A percentile compares a stretch with the other conserved stretches of the same genome.
Conservation (phyloP, 2,113 vertebrate species). For the Gadus chalcogrammus region DNA sequence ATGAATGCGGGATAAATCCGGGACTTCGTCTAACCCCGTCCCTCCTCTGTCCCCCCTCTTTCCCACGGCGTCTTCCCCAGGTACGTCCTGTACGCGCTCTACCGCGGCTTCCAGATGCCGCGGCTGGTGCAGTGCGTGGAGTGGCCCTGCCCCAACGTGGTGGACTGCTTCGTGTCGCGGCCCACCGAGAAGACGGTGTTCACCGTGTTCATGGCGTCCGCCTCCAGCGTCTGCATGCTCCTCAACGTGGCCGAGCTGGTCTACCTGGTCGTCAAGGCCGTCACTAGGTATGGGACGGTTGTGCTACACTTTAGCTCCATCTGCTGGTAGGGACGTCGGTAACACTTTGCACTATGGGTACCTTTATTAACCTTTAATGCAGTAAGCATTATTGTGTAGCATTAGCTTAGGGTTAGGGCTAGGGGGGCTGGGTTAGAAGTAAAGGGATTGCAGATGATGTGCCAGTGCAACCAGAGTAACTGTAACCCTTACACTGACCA, state of each 20-base stretch:
- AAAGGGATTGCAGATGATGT: too few relatives aligned
- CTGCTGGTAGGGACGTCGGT: too few relatives aligned
- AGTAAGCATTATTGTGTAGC: too few relatives aligned
- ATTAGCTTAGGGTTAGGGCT: too few relatives aligned
- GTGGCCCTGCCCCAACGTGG: slow-evolving; percentile 71
- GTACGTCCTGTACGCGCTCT: slow-evolving; percentile 64
- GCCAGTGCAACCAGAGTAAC: too few relatives aligned
- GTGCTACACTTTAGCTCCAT: too few relatives aligned
- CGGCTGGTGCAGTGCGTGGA: slow-evolving; percentile 68
- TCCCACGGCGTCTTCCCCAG: slow-evolving; percentile 16
- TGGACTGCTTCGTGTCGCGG: slow-evolving; percentile 72
- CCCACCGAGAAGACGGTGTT: slow-evolving; percentile 70
- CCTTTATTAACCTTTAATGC: too few relatives aligned
- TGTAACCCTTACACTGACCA: too few relatives aligned
- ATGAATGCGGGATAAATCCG: not conserved
- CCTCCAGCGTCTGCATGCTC: slow-evolving; percentile 66
- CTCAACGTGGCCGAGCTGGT: slow-evolving; percentile 68
- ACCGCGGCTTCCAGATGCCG: slow-evolving; percentile 68
- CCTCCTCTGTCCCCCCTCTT: not conserved
- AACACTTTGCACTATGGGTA: too few relatives aligned
- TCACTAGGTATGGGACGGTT: slow-evolving; percentile 39
- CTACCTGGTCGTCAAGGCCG: slow-evolving; percentile 64
- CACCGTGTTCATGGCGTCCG: slow-evolving; percentile 68
- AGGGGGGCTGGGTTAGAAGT: too few relatives aligned
- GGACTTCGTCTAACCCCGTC: not conserved